Evolutionary conservation across 2,888 invertebrate species (phyloP), one percentile per base, ranked within the genome.

Genomic region (Byasa hedistus): DNA sequence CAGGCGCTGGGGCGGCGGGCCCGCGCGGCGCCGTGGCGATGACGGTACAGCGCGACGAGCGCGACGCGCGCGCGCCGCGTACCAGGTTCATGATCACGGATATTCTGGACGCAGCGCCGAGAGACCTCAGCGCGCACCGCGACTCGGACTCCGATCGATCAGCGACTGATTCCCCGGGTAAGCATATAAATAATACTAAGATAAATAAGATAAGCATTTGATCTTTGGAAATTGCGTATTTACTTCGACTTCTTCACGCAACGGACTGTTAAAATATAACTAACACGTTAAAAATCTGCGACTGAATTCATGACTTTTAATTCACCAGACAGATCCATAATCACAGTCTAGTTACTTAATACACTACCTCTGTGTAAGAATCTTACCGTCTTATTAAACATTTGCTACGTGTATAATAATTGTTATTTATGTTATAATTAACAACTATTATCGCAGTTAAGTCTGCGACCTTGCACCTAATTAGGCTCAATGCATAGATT

Each of bases 1-100:
- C 75, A 71, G 82, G 79, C 78, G 76, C 75, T 77, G 74, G 76
- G 77, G 85, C 86, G 83, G 82, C 82, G 76, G 82, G 83, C 76
- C 82, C 85, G 82, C 83, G 89, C 89, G 85, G 91, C 90, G 84
- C 89, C 86, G 85, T 88, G 89, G 89, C 92, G 91, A 93, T 92
- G 93, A 93, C 92, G 85, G 93, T 92, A 85, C 92, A 93, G 81
- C 94, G 93, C 83, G 94, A 89, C 84, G 94, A 94, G 85, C 81
- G 97, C 96, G 92, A 96, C 83, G 93, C 94, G 77, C 94, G 94
- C 88, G 94, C 94, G 72, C 94, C 95, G 61, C 93, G 96, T 75
- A 96, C 96, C 69, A 92, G 96, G 73, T 97, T 97, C 91, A 97
- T 97, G 96, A 97, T 97, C 90, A 97, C 96, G 75, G 97, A 97